Conservation (phyloP, 1,140 invertebrate genomes). For the Hycleus phaleratus region DNA sequence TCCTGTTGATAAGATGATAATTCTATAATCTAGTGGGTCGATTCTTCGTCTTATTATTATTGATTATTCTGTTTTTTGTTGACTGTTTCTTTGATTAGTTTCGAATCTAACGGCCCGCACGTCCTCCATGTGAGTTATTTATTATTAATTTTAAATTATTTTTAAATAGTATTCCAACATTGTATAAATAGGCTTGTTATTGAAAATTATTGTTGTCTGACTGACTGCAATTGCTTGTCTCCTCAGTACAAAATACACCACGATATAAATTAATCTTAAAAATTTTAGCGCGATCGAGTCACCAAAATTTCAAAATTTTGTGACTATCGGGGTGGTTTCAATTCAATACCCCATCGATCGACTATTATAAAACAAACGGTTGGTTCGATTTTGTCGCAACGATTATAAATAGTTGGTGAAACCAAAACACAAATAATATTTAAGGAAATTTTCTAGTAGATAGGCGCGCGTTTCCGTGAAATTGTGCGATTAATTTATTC, state of each 20-base stretch:
- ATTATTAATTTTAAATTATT: conserved; percentile 33
- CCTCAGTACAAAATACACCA: conserved; percentile 40
- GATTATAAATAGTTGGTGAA: conserved; percentile 23
- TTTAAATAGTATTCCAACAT: conserved; percentile 28
- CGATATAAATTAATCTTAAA: conserved; percentile 28
- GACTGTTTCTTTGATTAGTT: neutral
- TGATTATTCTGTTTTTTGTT: neutral
- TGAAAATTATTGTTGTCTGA: conserved; percentile 38
- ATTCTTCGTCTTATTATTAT: neutral
- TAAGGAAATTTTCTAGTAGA: conserved; percentile 11
- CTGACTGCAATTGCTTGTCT: conserved; percentile 37
- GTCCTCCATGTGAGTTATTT: conserved; percentile 31
- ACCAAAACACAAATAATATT: conserved; percentile 6
- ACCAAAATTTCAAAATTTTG: neutral
- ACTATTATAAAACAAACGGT: neutral
- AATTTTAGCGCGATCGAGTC: neutral
- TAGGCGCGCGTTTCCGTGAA: conserved; percentile 28
- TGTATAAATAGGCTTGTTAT: conserved; percentile 33
- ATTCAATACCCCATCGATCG: neutral
- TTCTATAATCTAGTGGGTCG: conserved; percentile 31
- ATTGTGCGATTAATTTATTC: conserved; percentile 25
- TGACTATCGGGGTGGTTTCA: neutral
- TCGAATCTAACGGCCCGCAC: neutral
- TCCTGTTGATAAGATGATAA: conserved; percentile 42
- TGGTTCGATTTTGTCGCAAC: conserved; percentile 25